Conservation (phyloP, 1,140 invertebrate species). For the Euborellia annulipes region DNA sequence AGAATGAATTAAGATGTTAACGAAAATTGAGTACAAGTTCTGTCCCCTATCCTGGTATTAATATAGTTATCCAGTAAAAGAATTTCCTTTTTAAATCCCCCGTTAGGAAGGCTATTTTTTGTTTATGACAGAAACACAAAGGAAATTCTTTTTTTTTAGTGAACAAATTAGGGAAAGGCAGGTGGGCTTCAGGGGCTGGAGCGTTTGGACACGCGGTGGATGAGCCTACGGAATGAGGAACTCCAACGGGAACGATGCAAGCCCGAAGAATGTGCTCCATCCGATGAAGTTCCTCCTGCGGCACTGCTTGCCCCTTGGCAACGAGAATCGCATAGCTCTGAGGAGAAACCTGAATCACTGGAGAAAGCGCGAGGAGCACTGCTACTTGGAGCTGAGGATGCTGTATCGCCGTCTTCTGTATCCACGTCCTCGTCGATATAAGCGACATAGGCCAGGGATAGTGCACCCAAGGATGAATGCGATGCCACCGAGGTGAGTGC, state of each 20-base stretch:
- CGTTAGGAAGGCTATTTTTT: no score
- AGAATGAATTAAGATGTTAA: no score
- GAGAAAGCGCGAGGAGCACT: constrained; percentile 29
- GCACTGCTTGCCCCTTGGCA: constrained; percentile 27
- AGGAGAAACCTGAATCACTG: constrained; percentile 34
- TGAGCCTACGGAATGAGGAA: constrained; percentile 34
- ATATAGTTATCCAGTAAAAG: no score
- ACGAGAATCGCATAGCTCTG: constrained; percentile 19
- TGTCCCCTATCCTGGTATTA: no score
- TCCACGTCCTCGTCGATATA: constrained; percentile 18
- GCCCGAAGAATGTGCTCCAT: constrained; percentile 17
- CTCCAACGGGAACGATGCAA: constrained; percentile 31
- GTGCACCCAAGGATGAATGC: constrained; percentile 22
- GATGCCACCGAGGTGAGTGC: constrained; percentile 19
- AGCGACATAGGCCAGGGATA: constrained; percentile 24
- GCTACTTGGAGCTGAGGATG: constrained; percentile 15
- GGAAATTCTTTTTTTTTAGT: no score
- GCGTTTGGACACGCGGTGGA: constrained; percentile 30
- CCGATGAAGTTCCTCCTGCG: constrained; percentile 24
- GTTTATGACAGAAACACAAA: no score
- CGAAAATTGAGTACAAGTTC: no score
- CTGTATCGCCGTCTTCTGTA: no score
- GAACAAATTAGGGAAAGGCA: no score
- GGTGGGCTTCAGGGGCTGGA: neutral
- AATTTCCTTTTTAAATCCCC: no score